phyloP scores from a whole-genome alignment of 2,888 invertebrate genomes.

The Smittia sp. region DNA sequence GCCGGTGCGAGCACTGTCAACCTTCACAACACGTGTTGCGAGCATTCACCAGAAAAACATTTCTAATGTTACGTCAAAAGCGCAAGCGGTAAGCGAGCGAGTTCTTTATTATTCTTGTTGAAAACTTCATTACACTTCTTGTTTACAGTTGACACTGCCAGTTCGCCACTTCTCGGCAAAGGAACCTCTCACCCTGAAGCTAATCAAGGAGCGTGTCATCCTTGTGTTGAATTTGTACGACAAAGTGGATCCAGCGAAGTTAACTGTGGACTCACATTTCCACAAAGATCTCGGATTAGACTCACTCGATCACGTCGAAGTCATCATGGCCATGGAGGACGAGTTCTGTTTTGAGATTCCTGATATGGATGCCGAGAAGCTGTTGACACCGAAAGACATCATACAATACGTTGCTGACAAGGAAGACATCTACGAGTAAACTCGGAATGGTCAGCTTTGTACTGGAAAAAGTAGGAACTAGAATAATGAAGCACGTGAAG shows the following conservation, averaged over 20 bases:
- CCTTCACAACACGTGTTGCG: neutral
- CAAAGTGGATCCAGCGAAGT: conserved; percentile 90
- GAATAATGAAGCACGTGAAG: neutral
- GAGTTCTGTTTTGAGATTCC: conserved; percentile 99
- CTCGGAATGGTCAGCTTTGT: neutral
- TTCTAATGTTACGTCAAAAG: conserved; percentile 30
- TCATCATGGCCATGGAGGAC: conserved; percentile 99
- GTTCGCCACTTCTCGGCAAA: conserved; percentile 52
- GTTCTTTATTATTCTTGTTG: too few species aligned
- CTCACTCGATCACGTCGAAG: conserved; percentile 97
- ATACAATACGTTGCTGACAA: conserved; percentile 93
- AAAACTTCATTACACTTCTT: neutral
- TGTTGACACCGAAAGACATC: conserved; percentile 87
- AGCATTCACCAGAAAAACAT: neutral
- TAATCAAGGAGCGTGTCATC: conserved; percentile 84
- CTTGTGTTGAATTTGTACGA: conserved; percentile 96
- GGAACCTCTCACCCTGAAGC: conserved; percentile 75
- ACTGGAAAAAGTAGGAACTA: neutral
- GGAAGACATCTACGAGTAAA: conserved; percentile 85
- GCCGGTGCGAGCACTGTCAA: conserved; percentile 13
- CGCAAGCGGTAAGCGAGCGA: neutral
- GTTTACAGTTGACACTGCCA: neutral
- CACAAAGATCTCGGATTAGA: conserved; percentile 96
- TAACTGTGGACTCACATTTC: conserved; percentile 91
- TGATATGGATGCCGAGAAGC: conserved; percentile 90